Evolutionary conservation across 2,113 vertebrate genomes (phyloP).

Genomic region (Tragelaphus buxtoni): DNA sequence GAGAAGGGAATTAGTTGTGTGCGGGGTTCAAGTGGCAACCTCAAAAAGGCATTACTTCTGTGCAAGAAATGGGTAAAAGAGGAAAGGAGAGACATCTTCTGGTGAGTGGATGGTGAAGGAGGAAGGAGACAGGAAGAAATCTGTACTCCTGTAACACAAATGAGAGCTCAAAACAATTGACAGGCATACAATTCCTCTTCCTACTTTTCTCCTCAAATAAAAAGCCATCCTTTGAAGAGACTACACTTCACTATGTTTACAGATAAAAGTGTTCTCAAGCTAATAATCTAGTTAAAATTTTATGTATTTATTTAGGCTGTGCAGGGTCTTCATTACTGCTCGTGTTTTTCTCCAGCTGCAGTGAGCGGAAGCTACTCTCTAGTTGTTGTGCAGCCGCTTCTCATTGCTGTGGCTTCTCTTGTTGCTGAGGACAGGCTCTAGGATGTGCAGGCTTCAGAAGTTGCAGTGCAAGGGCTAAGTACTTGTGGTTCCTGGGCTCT

Average conservation of each 20-base stretch:
- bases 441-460: not conserved
- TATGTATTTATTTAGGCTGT: not conserved
- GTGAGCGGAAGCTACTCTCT: not conserved
- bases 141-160: not conserved
- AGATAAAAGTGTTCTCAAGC: not conserved
- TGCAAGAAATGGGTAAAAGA: not conserved
- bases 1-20: not conserved
- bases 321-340: not conserved
- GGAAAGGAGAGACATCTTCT: not conserved
- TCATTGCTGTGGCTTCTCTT: not conserved
- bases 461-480: not conserved
- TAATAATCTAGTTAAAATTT: not conserved
- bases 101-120: not conserved
- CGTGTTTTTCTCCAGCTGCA: not conserved
- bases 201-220: not conserved
- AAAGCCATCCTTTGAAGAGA: not conserved
- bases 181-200: not conserved
- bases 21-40: not conserved
- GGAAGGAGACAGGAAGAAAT: not conserved
- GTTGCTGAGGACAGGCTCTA: not conserved
- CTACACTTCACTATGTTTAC: not conserved
- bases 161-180: not conserved
- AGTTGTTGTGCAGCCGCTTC: not conserved
- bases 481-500: not conserved
- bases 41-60: not conserved